A percentile compares a stretch with the other conserved stretches of the same genome.
Conservation (phyloP, 2,797 vertebrate species). For the Chelon labrosus region DNA sequence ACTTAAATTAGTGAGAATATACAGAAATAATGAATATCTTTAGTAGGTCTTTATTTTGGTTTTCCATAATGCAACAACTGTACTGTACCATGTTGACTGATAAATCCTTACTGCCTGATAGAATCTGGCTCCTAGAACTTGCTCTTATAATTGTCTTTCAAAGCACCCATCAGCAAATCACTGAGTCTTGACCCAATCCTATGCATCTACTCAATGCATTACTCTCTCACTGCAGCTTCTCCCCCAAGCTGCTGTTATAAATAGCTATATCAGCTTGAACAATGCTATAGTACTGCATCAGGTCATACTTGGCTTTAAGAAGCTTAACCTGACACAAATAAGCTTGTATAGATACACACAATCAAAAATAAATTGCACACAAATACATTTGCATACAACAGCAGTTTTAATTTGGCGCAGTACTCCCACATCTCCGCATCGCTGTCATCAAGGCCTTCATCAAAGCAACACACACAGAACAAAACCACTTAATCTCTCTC, state of each 20-base stretch:
- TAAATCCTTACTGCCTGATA: constrained; percentile 25
- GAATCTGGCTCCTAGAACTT: constrained; percentile 38
- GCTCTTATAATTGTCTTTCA: constrained; percentile 63
- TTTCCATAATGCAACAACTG: background rate
- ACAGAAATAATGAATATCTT: background rate
- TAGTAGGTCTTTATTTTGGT: background rate
- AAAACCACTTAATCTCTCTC: constrained; percentile 30
- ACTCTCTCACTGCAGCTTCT: constrained; percentile 36
- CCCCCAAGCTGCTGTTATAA: constrained; percentile 61
- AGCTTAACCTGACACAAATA: constrained; percentile 42
- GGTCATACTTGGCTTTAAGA: constrained; percentile 34
- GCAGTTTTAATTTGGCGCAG: constrained; percentile 53
- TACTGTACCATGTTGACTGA: constrained; percentile 19
- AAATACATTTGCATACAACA: constrained; percentile 32
- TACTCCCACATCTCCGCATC: constrained; percentile 39
- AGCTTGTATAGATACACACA: constrained; percentile 37
- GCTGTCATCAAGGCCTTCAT: constrained; percentile 37
- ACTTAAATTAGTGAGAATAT: background rate
- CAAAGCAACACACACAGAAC: constrained; percentile 28
- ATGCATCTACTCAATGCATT: constrained; percentile 52
- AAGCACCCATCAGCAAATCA: constrained; percentile 56
- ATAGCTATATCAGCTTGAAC: constrained; percentile 54
- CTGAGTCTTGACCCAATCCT: constrained; percentile 58
- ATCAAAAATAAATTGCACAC: constrained; percentile 37
- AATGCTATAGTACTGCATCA: constrained; percentile 34